Base-by-base conservation (phyloP, 1,140 invertebrate genomes). In the Zaprionus taronus region DNA sequence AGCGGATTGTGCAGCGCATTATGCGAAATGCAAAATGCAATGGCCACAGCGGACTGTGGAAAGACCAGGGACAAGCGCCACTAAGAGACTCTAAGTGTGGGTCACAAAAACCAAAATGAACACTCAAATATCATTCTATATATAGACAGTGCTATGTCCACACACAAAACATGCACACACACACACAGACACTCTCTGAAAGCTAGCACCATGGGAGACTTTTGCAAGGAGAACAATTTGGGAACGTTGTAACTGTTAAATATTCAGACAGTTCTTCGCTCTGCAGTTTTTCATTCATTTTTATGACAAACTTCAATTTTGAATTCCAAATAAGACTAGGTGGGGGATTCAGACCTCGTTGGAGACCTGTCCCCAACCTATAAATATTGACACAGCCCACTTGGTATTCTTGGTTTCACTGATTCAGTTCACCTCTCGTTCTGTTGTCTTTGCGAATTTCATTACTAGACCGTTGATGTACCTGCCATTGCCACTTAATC, bases 401-500 rank as follows among this genome's bases (percentile, higher is more conserved):
- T n/a, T 15, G 38, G 38, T n/a, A 2, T 12, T 41, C 6, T 41
- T n/a, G 2, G 12, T n/a, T 61, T 47, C 41, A 67, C 61, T 2
- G n/a, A 57, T 57, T 36, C 22, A 12, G 31, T 34, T 64, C 20
- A 31, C 4, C n/a, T 20, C 26, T 20, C 56, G 20, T 28, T 20
- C 28, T 22, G 69, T 57, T 26, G 38, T 57, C 49, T 38, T n/a
- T 31, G n/a, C 64, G 17, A 31, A 28, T 60, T 71, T 53, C 17
- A 38, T 26, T 22, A 6, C 51, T 6, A 9, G 22, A 44, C 26
- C 34, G 26, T 67, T 70, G 38, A 41, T 58, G 55, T 65, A 76
- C 73, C 73, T 71, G 61, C 15, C 60, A 65, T 72, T 65, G 34
- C 28, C 61, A 53, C 26, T 62, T 65, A 76, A 72, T 70, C 58